Evolutionary conservation across 1,140 invertebrate genomes (phyloP).

Genomic region (Platorchestia sp.): DNA sequence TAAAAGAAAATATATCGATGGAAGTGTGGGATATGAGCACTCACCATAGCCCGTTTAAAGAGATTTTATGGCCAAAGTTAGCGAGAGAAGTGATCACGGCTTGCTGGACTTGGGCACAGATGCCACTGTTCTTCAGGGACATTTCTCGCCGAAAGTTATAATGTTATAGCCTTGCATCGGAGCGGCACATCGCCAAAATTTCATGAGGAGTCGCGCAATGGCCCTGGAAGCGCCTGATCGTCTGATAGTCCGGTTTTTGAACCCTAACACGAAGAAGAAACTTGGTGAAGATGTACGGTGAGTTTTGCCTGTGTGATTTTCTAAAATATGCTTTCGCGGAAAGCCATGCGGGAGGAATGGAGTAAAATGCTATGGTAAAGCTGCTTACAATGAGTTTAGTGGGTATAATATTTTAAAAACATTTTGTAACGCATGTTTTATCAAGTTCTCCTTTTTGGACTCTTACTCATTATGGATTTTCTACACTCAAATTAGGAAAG

Average conservation of each 20-base stretch:
- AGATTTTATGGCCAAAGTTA: constrained; percentile 25
- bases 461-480: too few species aligned
- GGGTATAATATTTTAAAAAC: neutral
- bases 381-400: neutral
- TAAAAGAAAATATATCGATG: neutral
- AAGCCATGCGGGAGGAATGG: neutral
- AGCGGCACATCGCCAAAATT: neutral
- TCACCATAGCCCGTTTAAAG: neutral
- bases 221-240: neutral
- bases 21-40: neutral
- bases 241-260: neutral
- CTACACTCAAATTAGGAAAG: too few species aligned
- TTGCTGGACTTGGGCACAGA: neutral
- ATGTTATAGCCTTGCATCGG: constrained; percentile 4
- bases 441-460: neutral
- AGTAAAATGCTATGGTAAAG: neutral
- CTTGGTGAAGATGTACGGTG: neutral
- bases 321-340: neutral
- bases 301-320: neutral
- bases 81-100: neutral
- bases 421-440: neutral
- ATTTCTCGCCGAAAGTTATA: constrained; percentile 40
- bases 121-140: constrained; percentile 48
- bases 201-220: neutral
- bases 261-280: neutral